Conservation (phyloP, 2,113 vertebrate species). For the Lynx canadensis region DNA sequence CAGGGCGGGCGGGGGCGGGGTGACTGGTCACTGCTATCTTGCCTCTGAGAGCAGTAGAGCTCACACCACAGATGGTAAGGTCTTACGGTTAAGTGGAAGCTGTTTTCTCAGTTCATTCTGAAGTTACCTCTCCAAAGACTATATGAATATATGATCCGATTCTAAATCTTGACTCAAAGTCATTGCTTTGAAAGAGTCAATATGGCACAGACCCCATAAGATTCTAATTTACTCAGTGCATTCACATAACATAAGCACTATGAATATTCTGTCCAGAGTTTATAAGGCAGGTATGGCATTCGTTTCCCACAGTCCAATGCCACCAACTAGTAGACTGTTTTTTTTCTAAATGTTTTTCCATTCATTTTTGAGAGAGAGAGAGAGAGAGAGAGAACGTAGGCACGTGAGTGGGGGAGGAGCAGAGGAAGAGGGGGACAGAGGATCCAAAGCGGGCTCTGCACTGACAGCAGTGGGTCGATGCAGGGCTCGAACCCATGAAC, state of each 20-base stretch:
- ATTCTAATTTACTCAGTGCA: background rate
- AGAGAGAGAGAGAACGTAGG: too few species aligned
- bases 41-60: background rate
- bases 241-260: accelerated
- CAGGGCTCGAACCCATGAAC: too few species aligned
- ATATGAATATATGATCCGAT: background rate
- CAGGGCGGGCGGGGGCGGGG: background rate
- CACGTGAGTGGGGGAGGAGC: too few species aligned
- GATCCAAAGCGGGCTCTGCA: too few species aligned
- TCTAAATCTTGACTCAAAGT: background rate
- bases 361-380: too few species aligned
- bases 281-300: background rate
- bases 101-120: background rate
- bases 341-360: too few species aligned
- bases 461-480: too few species aligned
- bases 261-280: background rate
- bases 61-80: background rate
- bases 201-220: background rate
- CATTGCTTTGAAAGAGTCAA: background rate
- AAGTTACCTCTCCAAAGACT: background rate
- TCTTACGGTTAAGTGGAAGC: background rate
- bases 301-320: background rate
- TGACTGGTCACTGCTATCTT: background rate
- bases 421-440: too few species aligned
- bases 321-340: too few species aligned